These are phyloP conservation scores for Thaumetopoea pityocampa DNA, from an alignment of 1,140 invertebrate genomes.

Conservation along the genomic window DNA sequence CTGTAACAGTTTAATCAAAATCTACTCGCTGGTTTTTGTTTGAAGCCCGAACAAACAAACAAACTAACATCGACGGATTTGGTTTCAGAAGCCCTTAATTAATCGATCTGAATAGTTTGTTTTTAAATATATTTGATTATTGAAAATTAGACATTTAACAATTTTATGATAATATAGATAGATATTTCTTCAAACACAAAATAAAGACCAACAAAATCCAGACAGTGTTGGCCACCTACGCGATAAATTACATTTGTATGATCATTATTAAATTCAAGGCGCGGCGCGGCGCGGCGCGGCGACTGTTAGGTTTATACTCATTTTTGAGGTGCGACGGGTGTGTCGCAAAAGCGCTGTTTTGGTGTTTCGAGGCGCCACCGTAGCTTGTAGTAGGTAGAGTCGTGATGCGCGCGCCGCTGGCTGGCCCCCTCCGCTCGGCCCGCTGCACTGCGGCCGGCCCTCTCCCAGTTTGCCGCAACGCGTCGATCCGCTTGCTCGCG, in stretches of 20 bases:
- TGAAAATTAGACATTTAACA: too few species aligned
- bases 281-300: constrained; percentile 36
- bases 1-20: too few species aligned
- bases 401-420: constrained; percentile 69
- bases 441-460: constrained; percentile 40
- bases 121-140: too few species aligned
- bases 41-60: too few species aligned
- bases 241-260: constrained; percentile 41
- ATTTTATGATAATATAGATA: too few species aligned
- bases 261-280: constrained; percentile 36
- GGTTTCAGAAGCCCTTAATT: too few species aligned
- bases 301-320: constrained; percentile 47
- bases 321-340: constrained; percentile 47
- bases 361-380: constrained; percentile 65
- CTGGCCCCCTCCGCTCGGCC: constrained; percentile 45
- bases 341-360: constrained; percentile 67
- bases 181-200: constrained; percentile 15
- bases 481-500: constrained; percentile 63
- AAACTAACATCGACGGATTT: too few species aligned
- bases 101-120: too few species aligned
- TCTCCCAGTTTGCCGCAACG: constrained; percentile 66
- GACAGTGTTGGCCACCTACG: constrained; percentile 63
- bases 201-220: constrained; percentile 38
- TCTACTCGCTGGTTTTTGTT: too few species aligned
- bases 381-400: constrained; percentile 64